Conservation (phyloP, 2,797 vertebrate species). For the Gallirallus australis region DNA sequence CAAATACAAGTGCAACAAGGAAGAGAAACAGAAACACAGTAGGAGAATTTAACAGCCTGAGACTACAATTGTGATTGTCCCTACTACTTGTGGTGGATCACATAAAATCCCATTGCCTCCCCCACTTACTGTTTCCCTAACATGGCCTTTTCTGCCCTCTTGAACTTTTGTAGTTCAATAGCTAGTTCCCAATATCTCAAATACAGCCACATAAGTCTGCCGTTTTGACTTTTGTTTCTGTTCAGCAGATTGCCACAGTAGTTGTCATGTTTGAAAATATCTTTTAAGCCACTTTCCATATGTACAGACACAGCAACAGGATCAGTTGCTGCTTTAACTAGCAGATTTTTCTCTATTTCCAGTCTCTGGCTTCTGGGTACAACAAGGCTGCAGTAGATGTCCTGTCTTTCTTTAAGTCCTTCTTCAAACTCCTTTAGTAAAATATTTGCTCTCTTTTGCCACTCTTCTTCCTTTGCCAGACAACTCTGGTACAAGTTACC, state of each 20-base stretch:
- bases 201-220: constrained; percentile 97
- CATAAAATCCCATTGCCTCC: background rate
- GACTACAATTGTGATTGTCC: constrained; percentile 9
- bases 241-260: constrained; percentile 89
- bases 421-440: constrained; percentile 87
- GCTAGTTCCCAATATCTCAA: constrained; percentile 93
- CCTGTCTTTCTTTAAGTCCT: constrained; percentile 89
- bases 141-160: constrained; percentile 84
- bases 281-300: constrained; percentile 86
- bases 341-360: constrained; percentile 90
- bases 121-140: constrained; percentile 57
- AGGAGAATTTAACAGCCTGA: background rate
- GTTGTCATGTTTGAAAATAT: constrained; percentile 94
- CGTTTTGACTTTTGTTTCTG: constrained; percentile 88
- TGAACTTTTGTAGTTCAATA: constrained; percentile 88
- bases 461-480: constrained; percentile 83
- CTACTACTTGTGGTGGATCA: background rate
- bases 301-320: constrained; percentile 82
- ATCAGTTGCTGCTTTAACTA: constrained; percentile 85
- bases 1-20: background rate
- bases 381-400: constrained; percentile 89
- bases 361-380: constrained; percentile 83
- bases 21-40: background rate
- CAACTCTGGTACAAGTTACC: constrained; percentile 80
- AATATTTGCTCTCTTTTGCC: constrained; percentile 81